phyloP scores from a whole-genome alignment of 1,140 invertebrate species.

The Gryon sp. region DNA sequence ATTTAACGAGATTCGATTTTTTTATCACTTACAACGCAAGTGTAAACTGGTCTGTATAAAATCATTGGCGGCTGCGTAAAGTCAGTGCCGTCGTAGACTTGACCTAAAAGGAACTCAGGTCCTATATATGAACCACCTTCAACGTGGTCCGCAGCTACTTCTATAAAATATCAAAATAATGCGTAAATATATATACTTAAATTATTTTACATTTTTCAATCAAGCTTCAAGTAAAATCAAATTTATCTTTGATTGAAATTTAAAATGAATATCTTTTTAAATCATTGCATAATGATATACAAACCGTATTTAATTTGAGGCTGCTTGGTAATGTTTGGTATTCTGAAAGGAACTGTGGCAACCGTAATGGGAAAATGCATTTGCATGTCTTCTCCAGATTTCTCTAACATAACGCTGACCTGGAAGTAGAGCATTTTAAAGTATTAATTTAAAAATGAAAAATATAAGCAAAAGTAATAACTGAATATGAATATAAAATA shows the following conservation, averaged over 20 bases:
- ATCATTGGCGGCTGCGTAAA: conserved; percentile 64
- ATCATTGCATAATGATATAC: conserved; percentile 35
- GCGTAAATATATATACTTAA: not conserved
- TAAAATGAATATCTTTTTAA: too few relatives aligned
- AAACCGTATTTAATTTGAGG: conserved; percentile 87
- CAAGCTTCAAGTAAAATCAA: too few relatives aligned
- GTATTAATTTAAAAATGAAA: too few relatives aligned
- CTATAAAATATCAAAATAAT: conserved; percentile 75
- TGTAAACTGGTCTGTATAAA: conserved; percentile 69
- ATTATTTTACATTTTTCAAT: conserved; percentile 8
- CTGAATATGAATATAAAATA: not conserved
- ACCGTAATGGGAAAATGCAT: conserved; percentile 91
- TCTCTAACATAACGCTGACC: conserved; percentile 86
- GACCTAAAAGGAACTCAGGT: conserved; percentile 89
- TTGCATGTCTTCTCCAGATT: conserved; percentile 86
- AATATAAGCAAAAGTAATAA: too few relatives aligned
- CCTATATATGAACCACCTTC: conserved; percentile 91
- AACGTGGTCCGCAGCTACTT: conserved; percentile 85
- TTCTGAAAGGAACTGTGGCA: conserved; percentile 88
- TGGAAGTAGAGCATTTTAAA: too few relatives aligned
- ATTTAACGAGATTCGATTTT: conserved; percentile 63
- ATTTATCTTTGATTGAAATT: too few relatives aligned
- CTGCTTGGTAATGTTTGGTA: conserved; percentile 85
- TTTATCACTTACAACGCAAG: conserved; percentile 64
- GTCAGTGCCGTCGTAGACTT: conserved; percentile 89